These are phyloP conservation scores for Dascillus cervinus DNA, from an alignment of 2,888 invertebrate species.

Conservation along the genomic window DNA sequence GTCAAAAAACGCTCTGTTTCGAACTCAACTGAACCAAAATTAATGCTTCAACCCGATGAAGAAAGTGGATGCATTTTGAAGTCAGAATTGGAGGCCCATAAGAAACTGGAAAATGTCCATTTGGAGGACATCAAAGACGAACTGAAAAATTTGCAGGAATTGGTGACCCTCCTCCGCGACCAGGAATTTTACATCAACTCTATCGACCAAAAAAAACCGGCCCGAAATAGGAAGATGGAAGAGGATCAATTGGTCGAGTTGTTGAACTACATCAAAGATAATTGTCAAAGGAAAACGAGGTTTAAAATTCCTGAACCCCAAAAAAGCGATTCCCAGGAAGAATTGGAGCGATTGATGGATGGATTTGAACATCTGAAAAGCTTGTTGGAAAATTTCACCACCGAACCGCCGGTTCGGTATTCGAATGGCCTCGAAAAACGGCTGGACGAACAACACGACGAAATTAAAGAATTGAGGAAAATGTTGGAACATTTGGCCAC, in stretches of 20 bases:
- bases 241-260: conserved; percentile 6
- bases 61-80: conserved; percentile 8
- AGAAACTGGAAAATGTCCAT: conserved; percentile 13
- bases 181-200: conserved; percentile 29
- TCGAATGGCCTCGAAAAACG: too few relatives aligned
- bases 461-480: conserved; percentile 13
- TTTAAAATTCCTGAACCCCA: too few relatives aligned
- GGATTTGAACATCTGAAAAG: conserved; percentile 4
- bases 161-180: conserved; percentile 31
- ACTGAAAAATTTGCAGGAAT: conserved; percentile 30
- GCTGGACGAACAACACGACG: conserved; percentile 8
- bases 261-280: conserved; percentile 5
- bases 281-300: conserved; percentile 3
- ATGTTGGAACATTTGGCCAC: conserved; percentile 6
- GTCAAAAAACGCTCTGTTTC: too few relatives aligned
- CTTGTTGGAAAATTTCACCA: conserved; percentile 1
- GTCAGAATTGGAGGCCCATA: conserved; percentile 9
- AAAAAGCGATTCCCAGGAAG: conserved; percentile 1
- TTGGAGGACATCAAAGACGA: conserved; percentile 29
- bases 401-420: too few relatives aligned
- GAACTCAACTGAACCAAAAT: too few relatives aligned
- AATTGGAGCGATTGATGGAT: conserved; percentile 1
- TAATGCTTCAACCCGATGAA: too few relatives aligned
- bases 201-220: conserved; percentile 6
- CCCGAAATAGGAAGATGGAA: conserved; percentile 3